Evolutionary conservation across 1,140 invertebrate genomes (phyloP), one percentile per base, ranked within the genome.

Genomic region (Chrysopa pallens): DNA sequence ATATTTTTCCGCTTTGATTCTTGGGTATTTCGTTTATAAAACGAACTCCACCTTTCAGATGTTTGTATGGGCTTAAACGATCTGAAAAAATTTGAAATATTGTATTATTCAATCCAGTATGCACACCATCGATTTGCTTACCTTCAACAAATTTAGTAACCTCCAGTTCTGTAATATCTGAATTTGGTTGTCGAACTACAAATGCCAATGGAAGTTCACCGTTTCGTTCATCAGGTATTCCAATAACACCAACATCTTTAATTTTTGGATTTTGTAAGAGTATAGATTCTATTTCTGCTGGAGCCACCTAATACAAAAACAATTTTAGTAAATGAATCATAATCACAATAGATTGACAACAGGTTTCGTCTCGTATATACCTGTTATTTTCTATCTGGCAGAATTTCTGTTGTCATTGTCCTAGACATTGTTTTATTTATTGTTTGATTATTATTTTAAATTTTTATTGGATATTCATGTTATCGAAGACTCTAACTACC

Each of bases 251-350:
- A 5, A 70, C 78, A 55, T 88, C 84, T 42, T 63, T 63, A 29
- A 89, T 68, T 40, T 62, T 65, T 6, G 73, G 67, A 57, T 86
- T 70, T 29, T 69, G 69, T 3, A 82, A 53, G 9, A 89, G 60
- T n/a, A 88, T 46, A 36, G 72, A 73, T 62, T 90, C 84, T 46
- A 90, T 61, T 61, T 88, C 81, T 2, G 83, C 78, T 45, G 84
- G 84, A 1, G 82, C 67, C 1, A 90, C 83, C 75, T 80, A 38
- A 8, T 44, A 38, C 23, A 28, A 47, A 11, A 11, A 23, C 17
- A 23, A 23, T 23, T 23, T 23, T 23, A 3, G 17, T 23, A 23
- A 23, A 23, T 23, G 5, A 2, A 23, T 23, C 5, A 23, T 23
- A 23, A n/a, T n/a, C n/a, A n/a, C n/a, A n/a, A n/a, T n/a, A n/a